Conservation (phyloP, 2,797 vertebrate genomes). For the Columba guinea region DNA sequence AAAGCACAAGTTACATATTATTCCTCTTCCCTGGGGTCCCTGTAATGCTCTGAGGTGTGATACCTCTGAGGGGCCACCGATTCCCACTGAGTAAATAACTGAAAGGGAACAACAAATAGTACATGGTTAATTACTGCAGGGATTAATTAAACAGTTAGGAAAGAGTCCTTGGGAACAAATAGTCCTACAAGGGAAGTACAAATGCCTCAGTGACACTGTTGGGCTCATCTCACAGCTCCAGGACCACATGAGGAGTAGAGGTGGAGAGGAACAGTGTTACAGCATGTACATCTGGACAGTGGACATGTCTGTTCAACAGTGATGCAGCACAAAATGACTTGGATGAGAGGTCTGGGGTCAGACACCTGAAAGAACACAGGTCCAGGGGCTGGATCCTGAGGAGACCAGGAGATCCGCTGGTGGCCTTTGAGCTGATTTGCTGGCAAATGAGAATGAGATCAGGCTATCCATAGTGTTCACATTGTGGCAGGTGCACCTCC, state of each 20-base stretch:
- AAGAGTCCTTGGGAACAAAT: background rate
- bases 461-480: background rate
- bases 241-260: background rate
- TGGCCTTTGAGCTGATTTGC: background rate
- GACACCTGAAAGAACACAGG: background rate
- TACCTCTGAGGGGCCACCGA: background rate
- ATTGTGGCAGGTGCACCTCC: too few species aligned
- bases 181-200: background rate
- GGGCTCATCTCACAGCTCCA: background rate
- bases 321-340: background rate
- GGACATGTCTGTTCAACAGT: background rate
- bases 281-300: fast-evolving
- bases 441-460: background rate
- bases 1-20: background rate
- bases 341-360: background rate
- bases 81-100: background rate
- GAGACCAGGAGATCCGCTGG: background rate
- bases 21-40: background rate
- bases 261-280: background rate
- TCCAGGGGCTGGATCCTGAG: background rate
- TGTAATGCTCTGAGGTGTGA: background rate
- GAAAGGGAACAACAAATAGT: constrained; percentile 5
- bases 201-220: background rate
- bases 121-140: background rate
- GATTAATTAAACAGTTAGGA: background rate